A percentile compares a stretch with the other conserved stretches of the same genome.
Conservation (phyloP, 2,113 vertebrate species). For the Willisornis vidua region DNA sequence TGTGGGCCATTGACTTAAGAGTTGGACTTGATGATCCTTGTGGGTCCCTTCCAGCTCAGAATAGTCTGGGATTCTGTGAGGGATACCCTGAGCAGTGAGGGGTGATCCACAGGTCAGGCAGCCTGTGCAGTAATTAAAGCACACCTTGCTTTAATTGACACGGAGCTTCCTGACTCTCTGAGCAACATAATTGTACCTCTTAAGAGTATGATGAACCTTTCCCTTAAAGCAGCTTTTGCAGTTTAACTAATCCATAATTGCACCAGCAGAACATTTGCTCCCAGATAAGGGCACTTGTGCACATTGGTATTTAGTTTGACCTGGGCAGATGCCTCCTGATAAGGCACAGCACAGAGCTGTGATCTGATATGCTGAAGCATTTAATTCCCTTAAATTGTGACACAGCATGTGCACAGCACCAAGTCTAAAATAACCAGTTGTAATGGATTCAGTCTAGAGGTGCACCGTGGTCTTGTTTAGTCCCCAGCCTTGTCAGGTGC, state of each 20-base stretch:
- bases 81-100: background rate
- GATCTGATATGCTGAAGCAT: background rate
- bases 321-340: conserved; percentile 47
- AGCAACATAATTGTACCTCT: background rate
- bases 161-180: background rate
- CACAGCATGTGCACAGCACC: background rate
- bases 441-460: rapidly evolving
- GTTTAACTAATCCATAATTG: background rate
- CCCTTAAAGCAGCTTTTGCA: background rate
- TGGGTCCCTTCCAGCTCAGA: too few relatives aligned
- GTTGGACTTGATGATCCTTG: too few relatives aligned
- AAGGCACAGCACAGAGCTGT: background rate
- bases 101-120: background rate
- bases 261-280: conserved; percentile 12
- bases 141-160: background rate
- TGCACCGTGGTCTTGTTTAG: background rate
- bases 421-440: background rate
- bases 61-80: too few relatives aligned
- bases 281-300: conserved; percentile 35
- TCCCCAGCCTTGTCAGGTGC: rapidly evolving
- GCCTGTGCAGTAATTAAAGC: background rate
- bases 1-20: too few relatives aligned
- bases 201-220: background rate
- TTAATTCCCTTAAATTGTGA: background rate
- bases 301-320: conserved; percentile 21